Base-by-base conservation (phyloP, 2,888 invertebrate genomes). In the Leucophenga maculata region DNA sequence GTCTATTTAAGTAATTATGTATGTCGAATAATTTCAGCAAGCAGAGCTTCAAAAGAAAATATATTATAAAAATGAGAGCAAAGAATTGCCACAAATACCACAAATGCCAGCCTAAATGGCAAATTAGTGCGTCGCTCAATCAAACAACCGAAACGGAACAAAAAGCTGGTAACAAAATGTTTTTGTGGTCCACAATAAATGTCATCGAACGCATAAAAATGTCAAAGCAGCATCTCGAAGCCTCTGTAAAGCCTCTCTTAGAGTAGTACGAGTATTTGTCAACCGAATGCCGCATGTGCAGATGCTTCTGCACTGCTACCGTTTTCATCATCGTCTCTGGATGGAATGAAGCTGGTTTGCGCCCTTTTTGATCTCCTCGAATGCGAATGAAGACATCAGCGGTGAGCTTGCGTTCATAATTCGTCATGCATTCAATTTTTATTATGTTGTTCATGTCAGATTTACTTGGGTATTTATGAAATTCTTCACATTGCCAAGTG, bases 51-150 rank as follows among this genome's bases (percentile, higher is more conserved):
- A 6, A n/a, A 4, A 59, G 16, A 31, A 59, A 18, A 39, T 6
- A 54, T 6, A 57, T n/a, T n/a, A 26, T 11, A 2, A 32, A 11
- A 32, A 31, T 16, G 31, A 32, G 14, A 16, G 31, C 32, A 31
- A 59, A n/a, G 59, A 55, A 59, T 59, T 72, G 77, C 73, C 80
- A 72, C 72, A 77, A 76, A 80, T 80, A 73, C 78, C 73, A 32
- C 32, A 70, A 71, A 80, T 80, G 73, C 82, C 76, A 67, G 64
- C 71, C 77, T 80, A 80, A 80, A 80, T 80, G 80, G 82, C 82
- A 80, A 80, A 80, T 80, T 80, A 80, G 80, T 75, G 75, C 72
- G 74, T 75, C 74, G 22, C 74, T 66, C 69, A 46, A 65, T 44
- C 70, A 64, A 55, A 66, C 65, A 68, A 69, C 69, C 72, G 39